phyloP scores from a whole-genome alignment of 2,888 invertebrate species.

The Amphimallon solstitiale region DNA sequence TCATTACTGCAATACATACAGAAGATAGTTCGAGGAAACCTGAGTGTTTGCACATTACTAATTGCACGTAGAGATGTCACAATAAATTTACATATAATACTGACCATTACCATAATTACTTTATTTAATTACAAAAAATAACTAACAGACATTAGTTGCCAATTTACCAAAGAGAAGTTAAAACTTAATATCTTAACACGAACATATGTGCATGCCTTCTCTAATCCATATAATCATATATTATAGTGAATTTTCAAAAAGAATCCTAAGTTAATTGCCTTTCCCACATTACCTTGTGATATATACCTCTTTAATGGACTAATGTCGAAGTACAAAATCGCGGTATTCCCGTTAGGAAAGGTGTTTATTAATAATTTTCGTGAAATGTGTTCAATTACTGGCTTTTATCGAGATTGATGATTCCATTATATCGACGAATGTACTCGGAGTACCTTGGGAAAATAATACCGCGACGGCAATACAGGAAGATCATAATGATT shows the following conservation, averaged over 20 bases:
- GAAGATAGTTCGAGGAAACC: no score
- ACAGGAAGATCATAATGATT: constrained; percentile 6
- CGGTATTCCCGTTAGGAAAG: constrained; percentile 9
- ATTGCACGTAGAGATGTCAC: no score
- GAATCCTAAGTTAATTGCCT: constrained; percentile 1
- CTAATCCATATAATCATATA: no score
- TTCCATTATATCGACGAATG: constrained; percentile 24
- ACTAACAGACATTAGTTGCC: no score
- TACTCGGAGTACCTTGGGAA: constrained; percentile 16
- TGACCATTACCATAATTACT: no score
- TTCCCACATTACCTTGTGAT: constrained; percentile 7
- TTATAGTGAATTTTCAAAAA: constrained; percentile 1
- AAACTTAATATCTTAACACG: neutral
- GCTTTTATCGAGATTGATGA: constrained; percentile 25
- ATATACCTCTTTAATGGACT: constrained; percentile 7
- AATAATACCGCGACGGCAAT: constrained; percentile 10
- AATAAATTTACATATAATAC: no score
- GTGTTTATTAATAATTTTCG: constrained; percentile 26
- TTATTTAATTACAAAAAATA: no score
- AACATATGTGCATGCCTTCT: no score
- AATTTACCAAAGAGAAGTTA: neutral
- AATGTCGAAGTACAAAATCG: constrained; percentile 17
- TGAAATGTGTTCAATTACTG: constrained; percentile 26
- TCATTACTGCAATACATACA: no score
- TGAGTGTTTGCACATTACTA: no score